A percentile compares a stretch with the other conserved stretches of the same genome.
These are phyloP conservation scores for Folsomia candida DNA, from an alignment of 2,888 invertebrate genomes.

Conservation along the genomic window DNA sequence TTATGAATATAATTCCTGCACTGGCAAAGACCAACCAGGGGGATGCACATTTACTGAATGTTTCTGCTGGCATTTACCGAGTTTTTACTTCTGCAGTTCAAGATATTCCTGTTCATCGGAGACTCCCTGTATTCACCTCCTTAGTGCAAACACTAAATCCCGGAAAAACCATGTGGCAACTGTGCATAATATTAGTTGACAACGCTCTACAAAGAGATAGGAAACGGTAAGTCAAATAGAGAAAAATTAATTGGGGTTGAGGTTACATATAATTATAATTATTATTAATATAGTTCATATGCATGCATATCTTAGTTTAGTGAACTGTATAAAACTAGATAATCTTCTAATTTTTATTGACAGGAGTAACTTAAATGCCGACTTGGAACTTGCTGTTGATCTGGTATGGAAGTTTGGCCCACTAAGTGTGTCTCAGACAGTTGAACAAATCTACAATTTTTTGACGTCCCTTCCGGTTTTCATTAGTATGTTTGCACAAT, in stretches of 20 bases:
- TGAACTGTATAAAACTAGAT: no score
- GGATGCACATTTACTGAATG: constrained; percentile 24
- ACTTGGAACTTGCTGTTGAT: constrained; percentile 59
- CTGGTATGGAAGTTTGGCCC: constrained; percentile 68
- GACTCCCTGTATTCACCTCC: constrained; percentile 68
- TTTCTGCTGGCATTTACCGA: constrained; percentile 55
- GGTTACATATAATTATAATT: no score
- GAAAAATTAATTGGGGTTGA: no score
- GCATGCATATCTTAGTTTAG: no score
- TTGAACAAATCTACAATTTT: constrained; percentile 66
- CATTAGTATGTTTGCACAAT: constrained; percentile 51
- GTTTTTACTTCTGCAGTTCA: constrained; percentile 88
- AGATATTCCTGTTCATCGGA: constrained; percentile 90
- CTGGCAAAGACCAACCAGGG: constrained; percentile 60
- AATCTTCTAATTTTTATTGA: no score
- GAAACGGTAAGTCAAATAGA: constrained; percentile 37
- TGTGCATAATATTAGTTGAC: constrained; percentile 56
- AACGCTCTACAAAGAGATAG: constrained; percentile 53
- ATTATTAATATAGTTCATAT: no score
- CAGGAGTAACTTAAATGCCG: constrained; percentile 47
- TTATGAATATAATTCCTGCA: constrained; percentile 85
- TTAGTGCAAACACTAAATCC: constrained; percentile 68
- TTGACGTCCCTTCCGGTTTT: constrained; percentile 67
- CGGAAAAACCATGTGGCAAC: constrained; percentile 55
- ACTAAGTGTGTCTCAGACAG: constrained; percentile 63